Base-by-base conservation (phyloP, 2,797 vertebrate genomes). In the Buceros bicornis region DNA sequence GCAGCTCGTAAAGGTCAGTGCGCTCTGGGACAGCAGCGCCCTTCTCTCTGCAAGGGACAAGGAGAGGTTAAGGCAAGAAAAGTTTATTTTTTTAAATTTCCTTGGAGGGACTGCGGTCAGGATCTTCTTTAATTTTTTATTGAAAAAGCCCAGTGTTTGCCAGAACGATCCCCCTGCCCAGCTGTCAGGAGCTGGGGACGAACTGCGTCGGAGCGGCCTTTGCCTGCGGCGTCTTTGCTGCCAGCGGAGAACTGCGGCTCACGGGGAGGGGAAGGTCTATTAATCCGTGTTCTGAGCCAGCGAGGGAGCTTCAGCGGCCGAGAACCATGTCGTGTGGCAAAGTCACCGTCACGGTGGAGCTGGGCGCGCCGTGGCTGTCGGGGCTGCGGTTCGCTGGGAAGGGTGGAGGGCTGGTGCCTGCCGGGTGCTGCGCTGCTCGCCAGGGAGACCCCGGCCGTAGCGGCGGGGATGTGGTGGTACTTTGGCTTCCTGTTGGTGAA, bases 391-490 rank as follows among this genome's bases (percentile, higher is more conserved):
- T 20, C 0, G 5, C 65, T 22, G 31, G 28, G 65, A 13, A 24
- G 17, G 56, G 20, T 72, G 47, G 19, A n/a, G 50, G 13, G 65
- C 61, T 70, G 64, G 24, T 50, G 28, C 51, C 61, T 50, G 42
- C 56, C 71, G 24, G n/a, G 26, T 3, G 1, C 61, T 40, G 42
- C 29, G 42, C 22, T 74, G 69, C 56, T 78, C 1, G 1, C 20
- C 0, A 2, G 33, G 40, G 43, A 21, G 77, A 3, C 42, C 13
- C 50, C 0, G 4, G 48, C 72, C 8, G 0, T 21, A 3, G 87
- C 6, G 1, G 28, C 0, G 1, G 76, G 37, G 70, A 1, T 92
- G 71, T 82, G 85, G 93, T 89, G 72, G 60, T 62, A 5, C 71
- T 72, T 40, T 18, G 51, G 76, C 60, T 86, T 66, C 87, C 78